Percentiles rank a stretch among this genome's conserved stretches.
phyloP scores from a whole-genome alignment of 2,113 vertebrate genomes.

The Siphamia tubifer region DNA sequence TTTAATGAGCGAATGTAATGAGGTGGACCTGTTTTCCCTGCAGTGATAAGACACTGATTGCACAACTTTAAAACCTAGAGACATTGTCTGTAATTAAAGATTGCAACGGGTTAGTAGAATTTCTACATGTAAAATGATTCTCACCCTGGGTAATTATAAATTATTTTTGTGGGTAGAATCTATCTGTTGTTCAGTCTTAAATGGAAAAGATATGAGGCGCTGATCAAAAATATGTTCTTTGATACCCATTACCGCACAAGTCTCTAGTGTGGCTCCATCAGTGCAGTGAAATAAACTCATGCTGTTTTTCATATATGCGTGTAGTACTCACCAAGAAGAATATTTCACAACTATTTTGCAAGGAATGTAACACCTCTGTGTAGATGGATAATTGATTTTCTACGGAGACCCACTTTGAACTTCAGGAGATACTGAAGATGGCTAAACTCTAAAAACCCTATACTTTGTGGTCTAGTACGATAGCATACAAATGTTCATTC shows the following conservation, averaged over 20 bases:
- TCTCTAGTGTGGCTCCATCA: no score
- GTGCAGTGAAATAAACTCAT: no score
- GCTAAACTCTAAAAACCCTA: neutral
- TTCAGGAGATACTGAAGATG: neutral
- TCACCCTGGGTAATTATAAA: no score
- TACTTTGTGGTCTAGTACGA: neutral
- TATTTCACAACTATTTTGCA: no score
- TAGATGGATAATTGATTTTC: neutral
- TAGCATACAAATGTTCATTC: neutral
- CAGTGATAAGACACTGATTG: neutral
- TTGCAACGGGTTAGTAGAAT: neutral
- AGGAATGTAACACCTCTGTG: no score
- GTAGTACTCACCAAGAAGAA: no score
- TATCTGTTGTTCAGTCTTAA: no score
- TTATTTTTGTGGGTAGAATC: no score
- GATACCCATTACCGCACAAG: neutral
- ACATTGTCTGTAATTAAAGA: neutral
- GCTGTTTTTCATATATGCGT: no score
- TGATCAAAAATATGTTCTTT: neutral
- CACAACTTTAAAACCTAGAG: neutral
- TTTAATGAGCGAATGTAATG: constrained; percentile 27
- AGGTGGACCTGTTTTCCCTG: constrained; percentile 1
- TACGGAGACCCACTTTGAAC: neutral
- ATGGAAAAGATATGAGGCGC: neutral
- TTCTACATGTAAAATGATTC: no score